Evolutionary conservation across 1,140 invertebrate species (phyloP).

Genomic region (Pissodes strobi): DNA sequence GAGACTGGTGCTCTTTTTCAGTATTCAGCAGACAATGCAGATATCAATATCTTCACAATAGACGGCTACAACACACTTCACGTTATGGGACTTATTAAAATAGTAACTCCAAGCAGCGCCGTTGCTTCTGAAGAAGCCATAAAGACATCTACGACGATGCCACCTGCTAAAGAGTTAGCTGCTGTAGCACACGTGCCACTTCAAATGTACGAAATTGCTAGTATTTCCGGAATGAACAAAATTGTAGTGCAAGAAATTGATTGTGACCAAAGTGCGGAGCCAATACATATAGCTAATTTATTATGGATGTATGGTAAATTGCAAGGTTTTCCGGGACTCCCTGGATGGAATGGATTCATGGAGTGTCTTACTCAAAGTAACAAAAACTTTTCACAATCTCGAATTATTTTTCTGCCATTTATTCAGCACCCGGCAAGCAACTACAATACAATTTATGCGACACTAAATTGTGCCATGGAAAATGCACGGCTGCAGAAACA

Average conservation of each 20-base stretch:
- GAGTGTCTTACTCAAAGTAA: constrained; percentile 36
- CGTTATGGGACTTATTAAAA: constrained; percentile 54
- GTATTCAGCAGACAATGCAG: constrained; percentile 54
- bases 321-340: constrained; percentile 21
- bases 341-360: constrained; percentile 44
- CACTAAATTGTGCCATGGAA: constrained; percentile 51
- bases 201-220: constrained; percentile 43
- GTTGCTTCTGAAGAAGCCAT: constrained; percentile 38
- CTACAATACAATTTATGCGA: constrained; percentile 49
- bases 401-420: constrained; percentile 53
- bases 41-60: constrained; percentile 54
- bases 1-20: constrained; percentile 52
- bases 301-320: constrained; percentile 39
- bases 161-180: constrained; percentile 37
- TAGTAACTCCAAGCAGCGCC: constrained; percentile 49
- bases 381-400: constrained; percentile 42
- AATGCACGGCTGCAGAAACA: constrained; percentile 37
- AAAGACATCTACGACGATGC: no score
- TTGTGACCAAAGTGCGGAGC: constrained; percentile 14
- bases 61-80: constrained; percentile 54
- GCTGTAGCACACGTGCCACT: constrained; percentile 44
- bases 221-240: constrained; percentile 34
- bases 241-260: constrained; percentile 28
- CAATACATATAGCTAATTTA: constrained; percentile 26
- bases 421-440: constrained; percentile 51